Base-by-base conservation (phyloP, 2,888 invertebrate genomes). In the Fragum whitleyi region DNA sequence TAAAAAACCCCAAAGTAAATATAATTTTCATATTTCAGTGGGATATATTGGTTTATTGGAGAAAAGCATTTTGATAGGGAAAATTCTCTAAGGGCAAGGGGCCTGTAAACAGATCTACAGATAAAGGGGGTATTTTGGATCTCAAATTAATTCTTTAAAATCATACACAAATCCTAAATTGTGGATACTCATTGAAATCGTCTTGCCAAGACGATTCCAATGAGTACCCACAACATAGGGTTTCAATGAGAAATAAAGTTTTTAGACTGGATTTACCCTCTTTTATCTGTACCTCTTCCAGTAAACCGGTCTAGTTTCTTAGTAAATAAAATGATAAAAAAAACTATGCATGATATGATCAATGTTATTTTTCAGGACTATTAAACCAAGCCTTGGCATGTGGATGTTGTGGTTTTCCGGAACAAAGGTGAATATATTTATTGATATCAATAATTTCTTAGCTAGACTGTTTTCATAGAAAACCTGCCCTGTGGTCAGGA, bases 371-470 rank as follows among this genome's bases (percentile, higher is more conserved):
- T 65, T 39, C 65, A 65, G 65, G 42, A 16, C n/a, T 65, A 16
- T 26, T 65, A 19, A 42, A 21, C 19, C 42, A 65, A 26, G 42
- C 23, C 32, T 36, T 42, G 21, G 42, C n/a, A 36, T 65, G 65
- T 65, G 42, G 65, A 42, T 65, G 65, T 26, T 42, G 21, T 36
- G 19, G 65, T n/a, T 9, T 42, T n/a, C 21, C 21, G 6, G 65
- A 39, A 39, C 65, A 42, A 14, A 65, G 36, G 65, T 65, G 36
- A 65, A 11, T 65, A 29, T 23, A 42, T 61, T 29, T 14, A 59
- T 6, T 7, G 7, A 7, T 28, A 11, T 19, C 11, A 59, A 59
- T 26, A 7, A 59, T 7, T 9, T 7, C 7, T 7, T 5, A 26
- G 26, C 7, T 11, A 59, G 21, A 26, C 11, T n/a, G 6, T 26